Percentiles rank a stretch among this genome's conserved stretches.
Conservation (phyloP, 1,140 invertebrate genomes). For the Lordiphosa mommai region DNA sequence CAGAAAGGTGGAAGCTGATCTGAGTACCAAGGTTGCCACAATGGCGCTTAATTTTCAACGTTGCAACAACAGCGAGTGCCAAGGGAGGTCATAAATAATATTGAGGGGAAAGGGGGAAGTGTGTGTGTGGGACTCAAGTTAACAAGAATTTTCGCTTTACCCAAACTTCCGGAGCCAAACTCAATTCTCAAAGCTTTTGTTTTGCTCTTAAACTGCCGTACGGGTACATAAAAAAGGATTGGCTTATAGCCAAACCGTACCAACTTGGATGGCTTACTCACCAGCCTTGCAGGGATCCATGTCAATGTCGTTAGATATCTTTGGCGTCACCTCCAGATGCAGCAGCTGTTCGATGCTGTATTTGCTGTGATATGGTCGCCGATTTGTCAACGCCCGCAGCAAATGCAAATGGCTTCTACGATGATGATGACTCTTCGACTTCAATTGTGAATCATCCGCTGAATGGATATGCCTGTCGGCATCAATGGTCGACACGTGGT, state of each 20-base stretch:
- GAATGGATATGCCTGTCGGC: slow-evolving; percentile 1
- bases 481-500: slow-evolving; percentile 17
- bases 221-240: slow-evolving; percentile 22
- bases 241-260: no score
- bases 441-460: slow-evolving; percentile 4
- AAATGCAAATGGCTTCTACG: slow-evolving; percentile 35
- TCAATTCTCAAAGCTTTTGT: slow-evolving; percentile 50
- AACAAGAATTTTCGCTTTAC: slow-evolving; percentile 68
- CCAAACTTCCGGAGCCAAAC: slow-evolving; percentile 45
- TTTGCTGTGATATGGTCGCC: slow-evolving; percentile 77
- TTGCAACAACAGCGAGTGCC: slow-evolving; percentile 31
- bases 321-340: slow-evolving; percentile 83
- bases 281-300: slow-evolving; percentile 92
- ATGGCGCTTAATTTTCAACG: slow-evolving; percentile 67
- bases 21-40: slow-evolving; percentile 45
- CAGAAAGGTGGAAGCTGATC: slow-evolving; percentile 8
- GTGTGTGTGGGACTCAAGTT: slow-evolving; percentile 33
- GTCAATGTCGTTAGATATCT: slow-evolving; percentile 87
- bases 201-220: slow-evolving; percentile 20
- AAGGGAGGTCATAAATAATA: slow-evolving; percentile 43
- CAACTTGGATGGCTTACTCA: slow-evolving; percentile 80
- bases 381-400: slow-evolving; percentile 25
- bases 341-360: slow-evolving; percentile 87
- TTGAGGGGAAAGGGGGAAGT: slow-evolving; percentile 4
- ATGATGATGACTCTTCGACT: slow-evolving; percentile 10